phyloP scores from a whole-genome alignment of 2,888 invertebrate genomes.

The Invenusta paracnida region DNA sequence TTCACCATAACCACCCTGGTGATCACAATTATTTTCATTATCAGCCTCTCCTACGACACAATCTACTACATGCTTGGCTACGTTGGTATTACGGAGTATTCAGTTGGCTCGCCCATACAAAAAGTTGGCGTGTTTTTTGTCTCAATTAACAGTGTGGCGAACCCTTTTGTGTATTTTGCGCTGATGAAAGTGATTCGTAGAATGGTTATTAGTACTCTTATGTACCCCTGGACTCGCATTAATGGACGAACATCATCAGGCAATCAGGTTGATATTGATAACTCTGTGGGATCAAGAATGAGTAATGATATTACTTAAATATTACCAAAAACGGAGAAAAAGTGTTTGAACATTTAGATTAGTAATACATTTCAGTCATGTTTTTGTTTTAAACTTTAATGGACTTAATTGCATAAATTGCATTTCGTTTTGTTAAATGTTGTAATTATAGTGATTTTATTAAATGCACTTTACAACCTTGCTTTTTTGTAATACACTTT shows the following conservation, averaged over 20 bases:
- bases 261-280: too few relatives aligned
- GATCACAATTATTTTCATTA: neutral
- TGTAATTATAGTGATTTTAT: too few relatives aligned
- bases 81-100: neutral
- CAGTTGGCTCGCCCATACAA: neutral
- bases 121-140: neutral
- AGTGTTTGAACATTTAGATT: too few relatives aligned
- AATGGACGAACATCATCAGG: neutral
- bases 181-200: neutral
- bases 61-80: slow-evolving; percentile 13
- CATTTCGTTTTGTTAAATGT: too few relatives aligned
- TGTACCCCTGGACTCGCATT: neutral
- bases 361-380: too few relatives aligned
- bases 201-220: neutral
- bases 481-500: too few relatives aligned
- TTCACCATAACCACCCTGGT: slow-evolving; percentile 10
- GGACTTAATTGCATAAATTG: too few relatives aligned
- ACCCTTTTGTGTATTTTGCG: slow-evolving; percentile 2
- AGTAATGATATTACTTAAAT: too few relatives aligned
- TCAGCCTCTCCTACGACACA: neutral
- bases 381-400: too few relatives aligned
- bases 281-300: too few relatives aligned
- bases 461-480: too few relatives aligned
- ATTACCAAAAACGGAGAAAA: too few relatives aligned
- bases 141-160: slow-evolving; percentile 16